Base-by-base conservation (phyloP, 2,113 vertebrate genomes). In the Larimichthys crocea region DNA sequence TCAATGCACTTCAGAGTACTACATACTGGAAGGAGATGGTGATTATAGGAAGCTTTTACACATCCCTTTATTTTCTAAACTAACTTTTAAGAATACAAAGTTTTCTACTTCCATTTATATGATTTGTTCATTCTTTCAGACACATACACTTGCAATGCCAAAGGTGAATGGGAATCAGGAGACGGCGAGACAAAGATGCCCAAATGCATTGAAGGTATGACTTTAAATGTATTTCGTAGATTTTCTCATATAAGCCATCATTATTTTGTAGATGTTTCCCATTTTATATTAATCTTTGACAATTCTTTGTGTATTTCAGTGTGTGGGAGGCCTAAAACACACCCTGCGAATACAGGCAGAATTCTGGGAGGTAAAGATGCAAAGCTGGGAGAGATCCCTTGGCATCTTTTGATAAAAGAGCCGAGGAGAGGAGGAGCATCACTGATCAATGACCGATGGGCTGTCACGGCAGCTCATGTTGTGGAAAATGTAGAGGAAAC, bases 401-500 rank as follows among this genome's bases (percentile, higher is more conserved):
- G 98, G 98, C 97, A 98, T 55, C 96, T 96, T 0, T 82, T 95
- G 0, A 73, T 94, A 86, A 83, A 1, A 1, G 0, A 2, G 14
- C 88, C 75, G 0, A 82, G 59, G 0, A 93, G 92, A 44, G 96
- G 95, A 0, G 97, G 96, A 0, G 98, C 97, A 0, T 95, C 96
- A 0, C 92, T 99, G 48, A 96, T 99, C 75, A 94, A 92, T 0
- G 96, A 99, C 70, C 95, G 89, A 15, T 99, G 98, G 98, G 96
- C 98, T 62, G 87, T 99, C 61, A 99, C 98, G 0, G 97, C 97
- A 0, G 98, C 97, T 49, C 97, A 98, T 53, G 96, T 96, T 11
- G 87, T 98, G 29, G 63, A 92, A 1, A 79, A 69, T 14, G 46
- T 84, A n/a, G 19, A 35, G 0, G 0, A 42, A 0, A 42, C 2